These are phyloP conservation scores for Adoxophyes honmai DNA, from an alignment of 1,140 invertebrate genomes.

Conservation along the genomic window DNA sequence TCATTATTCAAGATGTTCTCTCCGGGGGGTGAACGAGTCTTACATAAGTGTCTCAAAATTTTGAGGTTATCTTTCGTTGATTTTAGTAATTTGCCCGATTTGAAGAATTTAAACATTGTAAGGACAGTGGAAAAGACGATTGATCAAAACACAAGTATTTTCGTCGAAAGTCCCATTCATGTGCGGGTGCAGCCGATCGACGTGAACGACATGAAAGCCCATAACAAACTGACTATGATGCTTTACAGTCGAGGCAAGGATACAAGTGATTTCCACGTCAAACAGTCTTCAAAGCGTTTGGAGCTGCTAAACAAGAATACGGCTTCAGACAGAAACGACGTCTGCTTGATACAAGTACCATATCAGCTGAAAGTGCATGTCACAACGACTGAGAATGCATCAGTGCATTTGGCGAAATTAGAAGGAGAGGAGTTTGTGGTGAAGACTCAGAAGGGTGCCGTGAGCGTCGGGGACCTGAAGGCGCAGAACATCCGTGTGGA, in stretches of 20 bases:
- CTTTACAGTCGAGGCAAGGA: constrained; percentile 66
- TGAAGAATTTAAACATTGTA: constrained; percentile 66
- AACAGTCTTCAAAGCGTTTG: constrained; percentile 69
- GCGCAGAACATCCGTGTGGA: constrained; percentile 65
- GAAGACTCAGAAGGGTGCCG: constrained; percentile 62
- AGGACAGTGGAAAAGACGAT: constrained; percentile 73
- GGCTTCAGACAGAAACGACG: constrained; percentile 55
- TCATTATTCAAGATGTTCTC: constrained; percentile 50
- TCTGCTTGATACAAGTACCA: constrained; percentile 70
- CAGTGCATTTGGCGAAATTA: constrained; percentile 57
- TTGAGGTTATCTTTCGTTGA: constrained; percentile 72
- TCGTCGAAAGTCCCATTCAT: constrained; percentile 74
- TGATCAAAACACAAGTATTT: constrained; percentile 69
- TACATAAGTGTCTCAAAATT: constrained; percentile 70
- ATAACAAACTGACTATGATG: constrained; percentile 68
- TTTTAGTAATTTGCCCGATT: constrained; percentile 61
- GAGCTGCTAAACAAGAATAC: constrained; percentile 70
- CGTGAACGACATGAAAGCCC: constrained; percentile 60
- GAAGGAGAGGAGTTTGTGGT: constrained; percentile 68
- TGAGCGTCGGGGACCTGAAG: constrained; percentile 60
- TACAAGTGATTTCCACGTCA: constrained; percentile 67
- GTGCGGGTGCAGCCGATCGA: constrained; percentile 70
- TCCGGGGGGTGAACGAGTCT: constrained; percentile 43
- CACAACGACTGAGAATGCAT: constrained; percentile 62
- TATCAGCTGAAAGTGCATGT: constrained; percentile 71